Evolutionary conservation across 2,888 invertebrate species (phyloP).

Genomic region (Drosophila atripex): DNA sequence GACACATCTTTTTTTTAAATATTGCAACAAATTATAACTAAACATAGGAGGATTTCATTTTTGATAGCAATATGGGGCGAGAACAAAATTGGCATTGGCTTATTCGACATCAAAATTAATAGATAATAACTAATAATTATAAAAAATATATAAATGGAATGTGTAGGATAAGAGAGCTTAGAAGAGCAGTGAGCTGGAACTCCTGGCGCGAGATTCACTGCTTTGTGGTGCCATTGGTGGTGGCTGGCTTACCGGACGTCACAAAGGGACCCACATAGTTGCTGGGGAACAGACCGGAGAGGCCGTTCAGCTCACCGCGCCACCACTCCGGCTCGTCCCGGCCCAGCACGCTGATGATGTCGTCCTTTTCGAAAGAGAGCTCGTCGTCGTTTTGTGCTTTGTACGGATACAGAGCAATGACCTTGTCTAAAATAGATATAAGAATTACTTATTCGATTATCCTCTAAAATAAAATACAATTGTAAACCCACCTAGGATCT

Average conservation of each 20-base stretch:
- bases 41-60: constrained; percentile 30
- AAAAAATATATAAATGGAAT: constrained; percentile 41
- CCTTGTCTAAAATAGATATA: constrained; percentile 92
- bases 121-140: constrained; percentile 8
- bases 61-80: constrained; percentile 45
- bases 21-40: constrained; percentile 70
- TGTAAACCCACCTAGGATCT: constrained; percentile 84
- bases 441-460: too few species aligned
- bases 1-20: constrained; percentile 47
- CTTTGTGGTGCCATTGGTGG: constrained; percentile 78
- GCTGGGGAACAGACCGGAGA: constrained; percentile 96
- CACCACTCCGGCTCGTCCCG: constrained; percentile 99
- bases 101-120: constrained; percentile 49
- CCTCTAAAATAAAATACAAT: too few species aligned
- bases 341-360: constrained; percentile 94
- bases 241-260: constrained; percentile 83
- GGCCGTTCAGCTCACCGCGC: constrained; percentile 96
- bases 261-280: constrained; percentile 94
- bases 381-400: constrained; percentile 97
- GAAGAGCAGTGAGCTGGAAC: constrained; percentile 11
- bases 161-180: constrained; percentile 29
- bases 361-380: constrained; percentile 95
- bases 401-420: constrained; percentile 96
- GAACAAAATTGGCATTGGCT: constrained; percentile 63
- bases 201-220: constrained; percentile 55